Conservation (phyloP, 2,888 invertebrate genomes). For the Xanthia icteritia region DNA sequence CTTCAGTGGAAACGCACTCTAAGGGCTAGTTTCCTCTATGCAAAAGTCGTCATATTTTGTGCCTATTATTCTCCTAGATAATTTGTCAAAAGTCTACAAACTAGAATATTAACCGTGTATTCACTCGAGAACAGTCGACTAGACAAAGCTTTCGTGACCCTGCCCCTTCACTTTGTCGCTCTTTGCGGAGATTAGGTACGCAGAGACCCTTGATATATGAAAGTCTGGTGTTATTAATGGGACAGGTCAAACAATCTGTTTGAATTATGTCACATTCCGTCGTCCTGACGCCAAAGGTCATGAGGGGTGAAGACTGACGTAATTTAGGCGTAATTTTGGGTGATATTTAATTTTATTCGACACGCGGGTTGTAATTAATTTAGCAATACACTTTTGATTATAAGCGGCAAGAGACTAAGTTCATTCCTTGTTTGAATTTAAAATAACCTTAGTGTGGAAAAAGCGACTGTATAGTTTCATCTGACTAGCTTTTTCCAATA, state of each 20-base stretch:
- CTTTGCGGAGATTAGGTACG: constrained; percentile 24
- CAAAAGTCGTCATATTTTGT: not conserved
- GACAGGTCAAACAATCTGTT: constrained; percentile 31
- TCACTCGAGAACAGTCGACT: constrained; percentile 16
- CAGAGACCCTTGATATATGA: constrained; percentile 19
- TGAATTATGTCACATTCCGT: constrained; percentile 35
- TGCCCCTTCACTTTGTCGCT: constrained; percentile 23
- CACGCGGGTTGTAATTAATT: too few relatives aligned
- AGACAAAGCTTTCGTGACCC: constrained; percentile 33
- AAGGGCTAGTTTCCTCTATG: too few relatives aligned
- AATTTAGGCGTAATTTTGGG: not conserved
- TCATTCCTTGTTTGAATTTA: not conserved
- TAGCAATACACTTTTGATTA: not conserved
- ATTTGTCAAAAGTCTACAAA: constrained; percentile 4
- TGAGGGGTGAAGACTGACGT: not conserved
- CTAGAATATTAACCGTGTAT: constrained; percentile 18
- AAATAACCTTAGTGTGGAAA: not conserved
- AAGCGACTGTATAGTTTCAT: too few relatives aligned
- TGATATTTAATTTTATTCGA: not conserved
- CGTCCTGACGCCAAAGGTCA: not conserved
- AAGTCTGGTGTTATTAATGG: constrained; percentile 31
- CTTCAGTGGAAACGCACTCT: too few relatives aligned
- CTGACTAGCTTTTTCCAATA: too few relatives aligned
- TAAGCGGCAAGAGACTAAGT: not conserved
- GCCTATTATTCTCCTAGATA: too few relatives aligned